These are phyloP conservation scores for Megalopta genalis DNA, from an alignment of 1,140 invertebrate genomes.

Conservation along the genomic window DNA sequence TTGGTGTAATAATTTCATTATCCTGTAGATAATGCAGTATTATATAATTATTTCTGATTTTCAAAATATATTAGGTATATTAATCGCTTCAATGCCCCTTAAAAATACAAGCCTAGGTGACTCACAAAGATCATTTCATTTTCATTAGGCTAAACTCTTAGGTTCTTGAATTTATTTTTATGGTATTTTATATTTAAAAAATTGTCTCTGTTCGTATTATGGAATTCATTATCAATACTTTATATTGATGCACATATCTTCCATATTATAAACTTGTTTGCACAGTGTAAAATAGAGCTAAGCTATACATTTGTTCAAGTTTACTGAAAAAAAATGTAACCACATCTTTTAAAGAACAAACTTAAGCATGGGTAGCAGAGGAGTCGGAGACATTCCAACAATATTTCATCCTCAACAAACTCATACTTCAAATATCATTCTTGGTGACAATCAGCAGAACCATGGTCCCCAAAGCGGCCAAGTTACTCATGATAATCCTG, in stretches of 20 bases:
- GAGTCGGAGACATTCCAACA: conserved; percentile 78
- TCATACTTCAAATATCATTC: conserved; percentile 77
- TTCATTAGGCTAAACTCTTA: not conserved
- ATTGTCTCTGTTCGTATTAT: not conserved
- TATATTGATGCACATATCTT: not conserved
- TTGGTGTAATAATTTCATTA: too few species aligned
- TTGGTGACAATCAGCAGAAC: conserved; percentile 71
- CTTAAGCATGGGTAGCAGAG: conserved; percentile 74
- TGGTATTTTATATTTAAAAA: not conserved
- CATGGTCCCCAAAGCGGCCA: conserved; percentile 68
- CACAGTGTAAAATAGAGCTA: conserved; percentile 5
- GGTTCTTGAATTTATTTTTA: not conserved
- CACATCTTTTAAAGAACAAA: conserved; percentile 57
- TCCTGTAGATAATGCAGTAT: too few species aligned
- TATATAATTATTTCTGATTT: too few species aligned
- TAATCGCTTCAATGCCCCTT: too few species aligned
- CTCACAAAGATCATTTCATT: too few species aligned
- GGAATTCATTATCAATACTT: not conserved
- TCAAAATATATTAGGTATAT: too few species aligned
- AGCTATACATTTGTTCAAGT: not conserved
- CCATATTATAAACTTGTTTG: not conserved
- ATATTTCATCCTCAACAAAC: conserved; percentile 81
- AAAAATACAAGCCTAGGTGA: too few species aligned
- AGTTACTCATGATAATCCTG: conserved; percentile 68
- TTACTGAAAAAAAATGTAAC: conserved; percentile 39